Base-by-base conservation (phyloP, 2,888 invertebrate genomes). In the Archips xylosteana region DNA sequence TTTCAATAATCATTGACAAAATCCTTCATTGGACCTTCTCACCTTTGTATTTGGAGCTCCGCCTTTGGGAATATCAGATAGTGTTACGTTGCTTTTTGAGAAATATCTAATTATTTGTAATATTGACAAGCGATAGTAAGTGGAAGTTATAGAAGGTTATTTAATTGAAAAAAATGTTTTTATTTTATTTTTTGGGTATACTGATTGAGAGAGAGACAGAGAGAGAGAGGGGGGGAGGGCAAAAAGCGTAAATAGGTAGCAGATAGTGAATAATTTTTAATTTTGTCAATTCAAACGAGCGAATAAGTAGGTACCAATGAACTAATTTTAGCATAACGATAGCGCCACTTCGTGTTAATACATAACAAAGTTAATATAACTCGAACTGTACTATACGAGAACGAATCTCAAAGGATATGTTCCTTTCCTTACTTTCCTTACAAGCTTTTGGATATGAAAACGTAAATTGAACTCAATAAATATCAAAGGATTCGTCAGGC, bases 1-100 rank as follows among this genome's bases (percentile, higher is more conserved):
- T 90, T 90, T 90, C 91, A 90, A 92, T 92, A 89, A 90, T 89
- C 90, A 90, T 91, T 88, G 83, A 83, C 83, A 79, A 65, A 65
- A 65, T 65, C 65, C 65, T 65, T 65, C 65, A 86, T 78, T 84
- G 80, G 82, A 84, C 84, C 79, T 78, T 78, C 79, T 82, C 80
- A 82, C 82, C 81, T 84, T 84, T 84, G 81, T 82, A 85, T 85
- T 78, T 77, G 71, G 75, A 60, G 13, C 34, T 39, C 76, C 80
- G 75, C 51, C 34, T 49, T 36, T 36, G 65, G 54, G 65, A 39
- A 51, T 54, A 54, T 65, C 51, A 47, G 47, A 13, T 45, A 42
- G 51, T 65, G 36, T 65, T 65, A 65, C 36, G 39, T 15, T 49
- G 47, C 32, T 34, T 39, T 39, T 39, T 13, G 34, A 49, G 65